These are phyloP conservation scores for Heterotis niloticus DNA, from an alignment of 2,113 vertebrate genomes.

Conservation along the genomic window DNA sequence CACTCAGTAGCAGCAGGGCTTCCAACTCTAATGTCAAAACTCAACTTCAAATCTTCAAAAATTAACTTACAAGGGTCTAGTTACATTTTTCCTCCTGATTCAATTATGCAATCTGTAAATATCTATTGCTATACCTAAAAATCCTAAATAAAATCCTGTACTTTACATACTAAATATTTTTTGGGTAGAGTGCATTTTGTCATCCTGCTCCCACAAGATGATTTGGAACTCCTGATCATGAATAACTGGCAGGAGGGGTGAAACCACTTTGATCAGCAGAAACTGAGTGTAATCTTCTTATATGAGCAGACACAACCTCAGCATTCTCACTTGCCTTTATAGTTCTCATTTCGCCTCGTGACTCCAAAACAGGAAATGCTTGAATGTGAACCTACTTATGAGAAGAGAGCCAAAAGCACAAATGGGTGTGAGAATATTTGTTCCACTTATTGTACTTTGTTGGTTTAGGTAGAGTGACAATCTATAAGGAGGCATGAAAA, in stretches of 20 bases:
- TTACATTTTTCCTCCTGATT: no score
- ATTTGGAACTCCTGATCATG: background rate
- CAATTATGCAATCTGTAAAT: no score
- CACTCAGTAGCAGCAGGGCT: background rate
- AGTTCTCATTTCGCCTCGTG: background rate
- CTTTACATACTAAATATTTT: background rate
- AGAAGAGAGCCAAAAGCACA: background rate
- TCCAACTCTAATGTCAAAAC: background rate
- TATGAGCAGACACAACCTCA: background rate
- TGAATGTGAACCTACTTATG: background rate
- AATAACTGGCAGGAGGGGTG: background rate
- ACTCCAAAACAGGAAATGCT: background rate
- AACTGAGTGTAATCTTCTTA: background rate
- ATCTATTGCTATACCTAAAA: no score
- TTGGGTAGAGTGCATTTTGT: background rate
- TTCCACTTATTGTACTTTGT: conserved; percentile 54
- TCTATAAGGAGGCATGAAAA: conserved; percentile 46
- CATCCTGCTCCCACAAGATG: background rate
- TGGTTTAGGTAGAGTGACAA: conserved; percentile 55
- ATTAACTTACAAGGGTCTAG: no score
- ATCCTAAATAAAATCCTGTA: background rate
- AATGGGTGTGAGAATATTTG: conserved; percentile 35
- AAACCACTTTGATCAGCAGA: background rate
- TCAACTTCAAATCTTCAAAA: background rate
- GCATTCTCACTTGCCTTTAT: background rate